These are phyloP conservation scores for Stomorhina lunata DNA, from an alignment of 2,888 invertebrate genomes.

Conservation along the genomic window DNA sequence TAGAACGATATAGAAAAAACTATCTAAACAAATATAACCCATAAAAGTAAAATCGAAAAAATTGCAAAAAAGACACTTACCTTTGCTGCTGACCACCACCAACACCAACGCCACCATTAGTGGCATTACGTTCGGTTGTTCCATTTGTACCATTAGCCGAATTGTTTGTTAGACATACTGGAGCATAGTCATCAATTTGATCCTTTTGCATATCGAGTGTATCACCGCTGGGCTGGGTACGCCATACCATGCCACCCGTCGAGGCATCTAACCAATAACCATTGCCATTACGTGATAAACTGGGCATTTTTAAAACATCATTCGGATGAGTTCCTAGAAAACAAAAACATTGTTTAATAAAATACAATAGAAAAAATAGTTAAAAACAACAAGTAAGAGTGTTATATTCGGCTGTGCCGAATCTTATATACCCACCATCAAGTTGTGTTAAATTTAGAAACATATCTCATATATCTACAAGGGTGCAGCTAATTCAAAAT, in stretches of 20 bases:
- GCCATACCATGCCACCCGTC: constrained; percentile 79
- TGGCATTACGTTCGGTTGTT: constrained; percentile 52
- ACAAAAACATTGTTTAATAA: constrained; percentile 56
- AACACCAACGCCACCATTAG: constrained; percentile 59
- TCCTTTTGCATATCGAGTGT: constrained; percentile 79
- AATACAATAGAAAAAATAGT: constrained; percentile 22
- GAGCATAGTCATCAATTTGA: constrained; percentile 80
- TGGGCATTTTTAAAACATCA: constrained; percentile 80
- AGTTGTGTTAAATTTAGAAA: too few relatives aligned
- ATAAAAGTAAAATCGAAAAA: background rate
- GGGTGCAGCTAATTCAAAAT: too few relatives aligned
- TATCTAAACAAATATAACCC: background rate
- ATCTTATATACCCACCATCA: too few relatives aligned
- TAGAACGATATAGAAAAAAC: constrained; percentile 2
- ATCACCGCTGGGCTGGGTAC: constrained; percentile 76
- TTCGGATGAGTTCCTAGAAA: constrained; percentile 78
- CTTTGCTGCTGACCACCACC: constrained; percentile 72
- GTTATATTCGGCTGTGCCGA: too few relatives aligned
- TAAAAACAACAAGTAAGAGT: constrained; percentile 10
- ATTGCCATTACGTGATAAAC: constrained; percentile 78
- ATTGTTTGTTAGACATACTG: constrained; percentile 76
- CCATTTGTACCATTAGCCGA: constrained; percentile 65
- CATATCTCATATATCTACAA: too few relatives aligned
- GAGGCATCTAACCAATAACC: constrained; percentile 80
- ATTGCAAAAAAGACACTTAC: constrained; percentile 69